A percentile compares a stretch with the other conserved stretches of the same genome.
Conservation (phyloP, 2,888 invertebrate genomes). For the Poecilobothrus nobilitatus region DNA sequence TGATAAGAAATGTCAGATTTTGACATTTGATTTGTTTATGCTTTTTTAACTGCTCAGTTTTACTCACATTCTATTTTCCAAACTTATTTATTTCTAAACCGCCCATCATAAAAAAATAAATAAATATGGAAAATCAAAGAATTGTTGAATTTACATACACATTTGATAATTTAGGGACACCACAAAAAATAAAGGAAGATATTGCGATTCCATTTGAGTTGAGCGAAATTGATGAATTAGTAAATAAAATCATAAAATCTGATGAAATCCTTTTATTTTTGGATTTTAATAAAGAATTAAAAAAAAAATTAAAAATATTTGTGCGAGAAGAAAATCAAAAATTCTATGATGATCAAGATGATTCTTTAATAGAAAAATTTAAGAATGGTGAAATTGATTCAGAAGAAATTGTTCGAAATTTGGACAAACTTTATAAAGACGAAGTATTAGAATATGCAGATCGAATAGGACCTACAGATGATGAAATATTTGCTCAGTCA, state of each 20-base stretch:
- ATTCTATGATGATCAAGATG: constrained; percentile 58
- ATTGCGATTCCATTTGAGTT: constrained; percentile 34
- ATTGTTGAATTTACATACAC: background rate
- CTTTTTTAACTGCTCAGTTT: too few relatives aligned
- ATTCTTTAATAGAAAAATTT: constrained; percentile 52
- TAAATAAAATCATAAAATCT: constrained; percentile 36
- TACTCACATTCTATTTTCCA: too few relatives aligned
- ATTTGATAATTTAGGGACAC: background rate
- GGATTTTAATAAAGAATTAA: constrained; percentile 22
- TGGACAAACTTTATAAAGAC: constrained; percentile 72
- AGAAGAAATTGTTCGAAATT: constrained; percentile 66
- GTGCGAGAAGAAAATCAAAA: constrained; percentile 57
- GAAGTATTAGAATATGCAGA: constrained; percentile 80
- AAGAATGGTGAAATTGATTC: constrained; percentile 57
- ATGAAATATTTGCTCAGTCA: constrained; percentile 57
- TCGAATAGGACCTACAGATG: constrained; percentile 70
- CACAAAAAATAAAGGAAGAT: constrained; percentile 24
- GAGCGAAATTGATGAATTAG: constrained; percentile 34
- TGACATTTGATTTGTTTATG: too few relatives aligned
- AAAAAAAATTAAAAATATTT: constrained; percentile 49
- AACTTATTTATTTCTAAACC: background rate
- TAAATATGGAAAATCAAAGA: background rate
- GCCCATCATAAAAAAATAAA: background rate
- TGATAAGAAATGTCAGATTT: too few relatives aligned
- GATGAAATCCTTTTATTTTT: constrained; percentile 22